phyloP scores from a whole-genome alignment of 2,113 vertebrate species.

The Saguinus imperator region DNA sequence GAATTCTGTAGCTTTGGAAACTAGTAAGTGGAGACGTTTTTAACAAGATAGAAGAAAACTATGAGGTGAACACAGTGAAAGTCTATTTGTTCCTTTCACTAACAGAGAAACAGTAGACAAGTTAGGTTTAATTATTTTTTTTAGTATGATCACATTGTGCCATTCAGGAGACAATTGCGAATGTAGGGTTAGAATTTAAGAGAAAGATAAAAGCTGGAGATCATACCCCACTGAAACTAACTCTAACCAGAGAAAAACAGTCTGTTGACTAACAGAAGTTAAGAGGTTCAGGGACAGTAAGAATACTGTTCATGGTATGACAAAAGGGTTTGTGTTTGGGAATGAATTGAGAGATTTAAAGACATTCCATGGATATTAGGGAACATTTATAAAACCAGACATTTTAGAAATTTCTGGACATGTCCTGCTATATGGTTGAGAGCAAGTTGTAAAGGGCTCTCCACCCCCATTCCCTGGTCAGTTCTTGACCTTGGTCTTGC shows the following conservation, averaged over 20 bases:
- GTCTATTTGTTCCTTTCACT: background rate
- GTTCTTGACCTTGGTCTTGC: background rate
- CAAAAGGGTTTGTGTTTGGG: background rate
- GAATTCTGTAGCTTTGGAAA: background rate
- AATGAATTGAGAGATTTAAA: background rate
- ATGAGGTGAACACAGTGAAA: background rate
- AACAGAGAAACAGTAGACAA: background rate
- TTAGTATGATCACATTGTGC: background rate
- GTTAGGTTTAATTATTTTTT: background rate
- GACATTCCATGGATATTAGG: background rate
- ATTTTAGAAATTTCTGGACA: background rate
- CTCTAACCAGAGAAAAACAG: background rate
- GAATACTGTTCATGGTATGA: background rate
- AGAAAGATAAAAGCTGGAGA: background rate
- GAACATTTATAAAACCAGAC: background rate
- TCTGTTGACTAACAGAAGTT: background rate
- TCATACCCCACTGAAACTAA: background rate
- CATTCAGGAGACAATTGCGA: background rate
- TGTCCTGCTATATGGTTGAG: background rate
- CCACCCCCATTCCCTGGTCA: background rate
- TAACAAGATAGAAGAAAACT: background rate
- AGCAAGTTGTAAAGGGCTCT: background rate
- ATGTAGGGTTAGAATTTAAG: background rate
- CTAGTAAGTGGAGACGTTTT: background rate
- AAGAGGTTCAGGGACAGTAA: background rate